Evolutionary conservation across 2,113 vertebrate species (phyloP).

Genomic region (Girardinichthys multiradiatus): DNA sequence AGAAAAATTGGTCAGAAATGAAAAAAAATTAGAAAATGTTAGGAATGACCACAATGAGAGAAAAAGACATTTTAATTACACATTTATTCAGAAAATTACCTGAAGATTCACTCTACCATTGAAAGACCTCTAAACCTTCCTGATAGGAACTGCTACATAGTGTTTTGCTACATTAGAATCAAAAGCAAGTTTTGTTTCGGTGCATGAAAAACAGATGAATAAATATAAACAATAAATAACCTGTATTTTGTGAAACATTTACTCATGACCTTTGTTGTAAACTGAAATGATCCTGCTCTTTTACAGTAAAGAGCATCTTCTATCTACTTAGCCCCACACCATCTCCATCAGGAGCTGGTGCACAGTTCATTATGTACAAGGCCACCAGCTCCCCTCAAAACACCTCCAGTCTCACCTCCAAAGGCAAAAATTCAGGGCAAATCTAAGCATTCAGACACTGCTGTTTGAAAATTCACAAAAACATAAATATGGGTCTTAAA

Average conservation of each 20-base stretch:
- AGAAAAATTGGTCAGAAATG: background rate
- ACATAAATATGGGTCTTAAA: conserved; percentile 33
- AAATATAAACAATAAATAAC: conserved; percentile 36
- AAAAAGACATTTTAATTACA: conserved; percentile 38
- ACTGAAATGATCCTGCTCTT: conserved; percentile 37
- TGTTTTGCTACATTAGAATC: conserved; percentile 67
- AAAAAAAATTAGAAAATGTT: too few relatives aligned
- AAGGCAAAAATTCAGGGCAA: conserved; percentile 42
- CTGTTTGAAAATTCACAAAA: conserved; percentile 38
- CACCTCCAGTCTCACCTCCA: conserved; percentile 22
- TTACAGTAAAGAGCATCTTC: conserved; percentile 75
- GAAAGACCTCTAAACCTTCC: conserved; percentile 36
- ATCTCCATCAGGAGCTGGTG: conserved; percentile 14
- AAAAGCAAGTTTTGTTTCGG: conserved; percentile 43
- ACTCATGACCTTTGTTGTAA: conserved; percentile 65
- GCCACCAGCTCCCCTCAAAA: conserved; percentile 35
- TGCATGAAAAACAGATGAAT: conserved; percentile 43
- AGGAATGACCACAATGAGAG: conserved; percentile 19
- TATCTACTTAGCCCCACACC: conserved; percentile 36
- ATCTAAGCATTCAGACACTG: conserved; percentile 26
- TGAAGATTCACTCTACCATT: conserved; percentile 45
- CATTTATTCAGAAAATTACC: conserved; percentile 73
- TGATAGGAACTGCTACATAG: conserved; percentile 40
- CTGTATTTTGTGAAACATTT: conserved; percentile 65
- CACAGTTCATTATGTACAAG: conserved; percentile 48